Conservation (phyloP, 2,888 invertebrate genomes). For the Rhingia rostrata region DNA sequence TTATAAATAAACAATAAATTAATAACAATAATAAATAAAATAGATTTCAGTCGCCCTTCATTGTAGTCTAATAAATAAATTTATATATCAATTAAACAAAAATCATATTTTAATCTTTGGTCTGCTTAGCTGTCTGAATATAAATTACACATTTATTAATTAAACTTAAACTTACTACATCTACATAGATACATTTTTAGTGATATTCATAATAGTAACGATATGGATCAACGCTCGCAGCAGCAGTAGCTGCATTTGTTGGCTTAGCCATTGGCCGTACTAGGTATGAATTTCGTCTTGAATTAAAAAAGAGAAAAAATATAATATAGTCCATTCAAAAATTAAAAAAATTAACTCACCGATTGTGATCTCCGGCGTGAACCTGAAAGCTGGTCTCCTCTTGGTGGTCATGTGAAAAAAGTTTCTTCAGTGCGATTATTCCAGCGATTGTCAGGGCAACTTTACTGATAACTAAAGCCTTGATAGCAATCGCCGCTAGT, state of each 20-base stretch:
- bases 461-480: constrained; percentile 89
- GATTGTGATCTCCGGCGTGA: constrained; percentile 87
- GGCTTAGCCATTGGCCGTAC: constrained; percentile 85
- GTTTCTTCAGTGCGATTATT: constrained; percentile 88
- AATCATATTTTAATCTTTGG: constrained; percentile 48
- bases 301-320: constrained; percentile 40
- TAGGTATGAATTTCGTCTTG: constrained; percentile 86
- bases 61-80: constrained; percentile 18
- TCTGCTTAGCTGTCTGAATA: constrained; percentile 54
- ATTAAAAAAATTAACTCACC: constrained; percentile 79
- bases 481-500: constrained; percentile 88
- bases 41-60: constrained; percentile 21
- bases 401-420: constrained; percentile 87
- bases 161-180: constrained; percentile 24
- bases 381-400: constrained; percentile 88
- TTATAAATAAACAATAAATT: constrained; percentile 15
- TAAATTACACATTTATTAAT: constrained; percentile 35
- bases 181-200: constrained; percentile 70
- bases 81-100: constrained; percentile 20
- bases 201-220: constrained; percentile 85
- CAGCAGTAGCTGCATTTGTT: constrained; percentile 76
- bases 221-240: constrained; percentile 85
- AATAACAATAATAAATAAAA: neutral
- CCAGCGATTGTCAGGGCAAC: constrained; percentile 89
- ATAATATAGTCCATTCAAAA: neutral